Conservation (phyloP, 1,140 invertebrate species). For the Grapholita molesta region DNA sequence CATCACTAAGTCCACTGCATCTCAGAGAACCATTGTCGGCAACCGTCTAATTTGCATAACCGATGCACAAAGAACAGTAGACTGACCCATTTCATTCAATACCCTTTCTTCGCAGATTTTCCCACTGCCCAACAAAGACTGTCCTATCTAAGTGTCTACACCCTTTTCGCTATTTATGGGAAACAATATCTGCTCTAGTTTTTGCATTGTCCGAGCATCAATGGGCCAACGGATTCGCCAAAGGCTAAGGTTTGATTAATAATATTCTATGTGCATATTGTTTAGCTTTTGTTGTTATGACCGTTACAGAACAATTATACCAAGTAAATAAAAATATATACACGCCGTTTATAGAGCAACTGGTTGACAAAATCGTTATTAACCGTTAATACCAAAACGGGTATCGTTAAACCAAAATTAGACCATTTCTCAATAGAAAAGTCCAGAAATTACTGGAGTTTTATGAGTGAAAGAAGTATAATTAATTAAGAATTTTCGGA, state of each 20-base stretch:
- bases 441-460: no score
- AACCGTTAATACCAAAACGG: neutral
- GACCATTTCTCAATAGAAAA: no score
- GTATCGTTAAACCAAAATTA: neutral
- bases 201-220: slow-evolving; percentile 70
- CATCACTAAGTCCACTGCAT: slow-evolving; percentile 29
- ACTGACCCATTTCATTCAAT: slow-evolving; percentile 66
- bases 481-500: no score
- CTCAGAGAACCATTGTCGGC: slow-evolving; percentile 52
- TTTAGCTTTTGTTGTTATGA: slow-evolving; percentile 45
- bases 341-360: neutral
- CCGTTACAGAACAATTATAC: slow-evolving; percentile 51
- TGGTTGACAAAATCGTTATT: neutral
- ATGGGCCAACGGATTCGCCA: slow-evolving; percentile 61
- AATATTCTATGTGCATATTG: slow-evolving; percentile 57
- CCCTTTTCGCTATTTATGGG: slow-evolving; percentile 71
- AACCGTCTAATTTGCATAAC: slow-evolving; percentile 59
- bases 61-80: slow-evolving; percentile 48
- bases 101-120: slow-evolving; percentile 61
- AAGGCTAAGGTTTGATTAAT: slow-evolving; percentile 64
- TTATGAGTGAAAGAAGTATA: no score
- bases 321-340: neutral
- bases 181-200: slow-evolving; percentile 69
- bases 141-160: slow-evolving; percentile 51
- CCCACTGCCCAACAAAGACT: slow-evolving; percentile 66